phyloP scores from a whole-genome alignment of 2,113 vertebrate species.

The Ctenodactylus gundi region DNA sequence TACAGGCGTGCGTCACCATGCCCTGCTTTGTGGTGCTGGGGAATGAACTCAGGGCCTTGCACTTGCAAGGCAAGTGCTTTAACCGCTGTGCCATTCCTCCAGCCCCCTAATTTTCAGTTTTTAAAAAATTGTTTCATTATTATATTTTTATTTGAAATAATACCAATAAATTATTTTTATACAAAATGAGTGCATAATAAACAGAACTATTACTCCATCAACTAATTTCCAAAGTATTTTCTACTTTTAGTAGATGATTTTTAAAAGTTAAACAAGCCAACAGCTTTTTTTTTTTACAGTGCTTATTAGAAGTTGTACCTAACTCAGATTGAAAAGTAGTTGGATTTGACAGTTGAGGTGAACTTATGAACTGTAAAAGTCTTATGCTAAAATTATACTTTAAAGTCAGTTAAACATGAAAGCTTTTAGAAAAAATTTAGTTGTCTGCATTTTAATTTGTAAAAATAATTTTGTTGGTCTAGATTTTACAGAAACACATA shows the following conservation, averaged over 20 bases:
- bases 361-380: neutral
- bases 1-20: too few relatives aligned
- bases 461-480: slow-evolving; percentile 37
- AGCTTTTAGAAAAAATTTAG: slow-evolving; percentile 31
- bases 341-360: slow-evolving; percentile 32
- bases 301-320: slow-evolving; percentile 16
- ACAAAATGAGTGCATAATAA: slow-evolving; percentile 40
- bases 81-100: too few relatives aligned
- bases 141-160: slow-evolving; percentile 26
- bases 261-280: slow-evolving; percentile 4
- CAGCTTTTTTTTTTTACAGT: slow-evolving; percentile 29
- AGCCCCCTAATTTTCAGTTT: too few relatives aligned
- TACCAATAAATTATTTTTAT: slow-evolving; percentile 44
- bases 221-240: slow-evolving; percentile 14
- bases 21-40: too few relatives aligned
- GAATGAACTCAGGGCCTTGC: too few relatives aligned
- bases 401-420: slow-evolving; percentile 55
- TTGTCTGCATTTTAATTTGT: slow-evolving; percentile 26
- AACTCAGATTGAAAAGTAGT: slow-evolving; percentile 27
- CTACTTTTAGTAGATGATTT: slow-evolving; percentile 32
- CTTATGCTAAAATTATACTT: slow-evolving; percentile 47
- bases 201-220: slow-evolving; percentile 15
- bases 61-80: too few relatives aligned
- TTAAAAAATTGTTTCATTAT: too few relatives aligned
- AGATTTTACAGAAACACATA: slow-evolving; percentile 1